phyloP scores from a whole-genome alignment of 2,797 vertebrate genomes.

The Malacoraja senta region DNA sequence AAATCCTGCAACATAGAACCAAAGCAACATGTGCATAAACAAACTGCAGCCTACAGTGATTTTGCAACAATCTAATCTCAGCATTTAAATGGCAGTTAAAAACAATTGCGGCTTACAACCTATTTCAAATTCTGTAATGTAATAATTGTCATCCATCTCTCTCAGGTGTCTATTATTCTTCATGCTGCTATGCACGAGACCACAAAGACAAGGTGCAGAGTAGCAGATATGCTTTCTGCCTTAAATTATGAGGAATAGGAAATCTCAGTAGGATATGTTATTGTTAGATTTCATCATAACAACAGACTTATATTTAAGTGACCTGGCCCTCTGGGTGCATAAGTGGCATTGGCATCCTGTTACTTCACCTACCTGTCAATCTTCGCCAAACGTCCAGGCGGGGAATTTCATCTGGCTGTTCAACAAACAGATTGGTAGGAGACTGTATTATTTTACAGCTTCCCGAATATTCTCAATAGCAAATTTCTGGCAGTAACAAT shows the following conservation, averaged over 20 bases:
- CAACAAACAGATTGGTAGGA: background rate
- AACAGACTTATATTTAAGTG: background rate
- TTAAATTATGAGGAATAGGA: background rate
- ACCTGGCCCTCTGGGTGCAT: background rate
- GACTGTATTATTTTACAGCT: background rate
- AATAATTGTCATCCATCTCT: background rate
- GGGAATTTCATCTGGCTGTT: background rate
- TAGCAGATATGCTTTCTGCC: background rate
- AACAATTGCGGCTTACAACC: background rate
- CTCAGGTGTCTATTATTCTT: background rate
- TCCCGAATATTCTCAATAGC: background rate
- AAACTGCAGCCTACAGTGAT: background rate
- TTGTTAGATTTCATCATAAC: background rate
- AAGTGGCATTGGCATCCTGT: background rate
- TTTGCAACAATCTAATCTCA: background rate
- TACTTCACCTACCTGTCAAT: background rate
- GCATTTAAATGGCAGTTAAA: background rate
- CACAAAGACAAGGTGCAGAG: background rate
- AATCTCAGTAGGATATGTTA: background rate
- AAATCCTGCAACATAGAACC: slow-evolving; percentile 6
- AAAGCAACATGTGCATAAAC: background rate
- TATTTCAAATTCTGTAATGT: background rate
- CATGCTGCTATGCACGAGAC: background rate
- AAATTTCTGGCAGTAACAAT: background rate
- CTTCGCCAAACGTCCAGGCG: background rate